Conservation (phyloP, 1,140 invertebrate species). For the Cotesia vestalis region DNA sequence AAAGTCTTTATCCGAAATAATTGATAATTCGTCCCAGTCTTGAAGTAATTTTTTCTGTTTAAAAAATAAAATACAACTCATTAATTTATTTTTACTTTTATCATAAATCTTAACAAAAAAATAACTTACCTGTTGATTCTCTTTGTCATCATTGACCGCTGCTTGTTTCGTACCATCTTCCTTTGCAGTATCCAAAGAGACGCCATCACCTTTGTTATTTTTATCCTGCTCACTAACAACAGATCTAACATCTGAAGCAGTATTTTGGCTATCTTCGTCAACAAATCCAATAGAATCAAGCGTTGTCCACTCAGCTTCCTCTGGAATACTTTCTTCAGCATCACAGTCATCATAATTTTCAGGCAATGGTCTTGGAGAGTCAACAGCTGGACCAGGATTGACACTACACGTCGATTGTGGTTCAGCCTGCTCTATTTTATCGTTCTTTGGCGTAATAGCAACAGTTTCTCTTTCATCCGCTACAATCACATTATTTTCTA, state of each 20-base stretch:
- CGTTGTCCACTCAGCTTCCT: conserved; percentile 7
- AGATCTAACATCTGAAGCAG: not conserved
- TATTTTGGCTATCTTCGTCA: not conserved
- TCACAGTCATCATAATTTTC: not conserved
- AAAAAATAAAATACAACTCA: too few relatives aligned
- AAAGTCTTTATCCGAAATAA: not conserved
- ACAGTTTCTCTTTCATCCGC: too few relatives aligned
- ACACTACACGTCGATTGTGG: too few relatives aligned
- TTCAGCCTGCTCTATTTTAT: too few relatives aligned
- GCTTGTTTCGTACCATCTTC: not conserved
- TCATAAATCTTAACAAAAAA: too few relatives aligned
- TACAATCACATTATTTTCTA: too few relatives aligned
- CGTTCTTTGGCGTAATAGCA: too few relatives aligned
- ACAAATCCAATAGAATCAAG: conserved; percentile 1
- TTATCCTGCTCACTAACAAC: not conserved
- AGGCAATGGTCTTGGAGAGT: not conserved
- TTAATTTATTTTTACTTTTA: too few relatives aligned
- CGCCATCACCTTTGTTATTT: not conserved
- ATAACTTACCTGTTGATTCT: too few relatives aligned
- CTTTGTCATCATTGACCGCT: too few relatives aligned
- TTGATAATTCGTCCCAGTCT: too few relatives aligned
- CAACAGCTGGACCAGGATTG: not conserved
- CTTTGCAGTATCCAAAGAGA: not conserved
- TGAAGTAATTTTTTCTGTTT: too few relatives aligned
- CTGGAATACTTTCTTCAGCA: conserved; percentile 7